Evolutionary conservation across 2,113 vertebrate species (phyloP).

Genomic region (Coptodon rendalli): DNA sequence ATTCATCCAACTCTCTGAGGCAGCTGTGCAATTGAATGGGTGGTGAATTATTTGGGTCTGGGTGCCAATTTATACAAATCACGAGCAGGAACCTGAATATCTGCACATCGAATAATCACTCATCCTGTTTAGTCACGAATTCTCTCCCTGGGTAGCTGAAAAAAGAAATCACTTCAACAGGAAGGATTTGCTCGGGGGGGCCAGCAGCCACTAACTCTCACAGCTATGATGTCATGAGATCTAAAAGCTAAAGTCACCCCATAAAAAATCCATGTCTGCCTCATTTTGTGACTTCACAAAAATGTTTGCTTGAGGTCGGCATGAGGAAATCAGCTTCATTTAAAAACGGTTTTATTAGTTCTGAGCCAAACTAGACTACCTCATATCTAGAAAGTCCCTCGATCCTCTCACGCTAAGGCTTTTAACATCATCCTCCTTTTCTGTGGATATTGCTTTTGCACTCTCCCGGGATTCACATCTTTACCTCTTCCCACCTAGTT

Average conservation of each 20-base stretch:
- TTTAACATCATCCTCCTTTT: background rate
- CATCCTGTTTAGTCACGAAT: constrained; percentile 4
- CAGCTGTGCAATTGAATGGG: background rate
- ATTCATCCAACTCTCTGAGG: background rate
- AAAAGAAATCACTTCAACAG: background rate
- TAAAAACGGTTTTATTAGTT: background rate
- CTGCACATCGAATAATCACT: constrained; percentile 8
- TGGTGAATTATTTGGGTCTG: constrained; percentile 17
- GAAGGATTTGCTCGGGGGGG: constrained; percentile 13
- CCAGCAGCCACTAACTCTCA: background rate
- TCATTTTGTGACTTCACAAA: constrained; percentile 5
- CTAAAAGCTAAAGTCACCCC: background rate
- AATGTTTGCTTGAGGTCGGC: constrained; percentile 2
- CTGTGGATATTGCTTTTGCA: background rate
- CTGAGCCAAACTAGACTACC: background rate
- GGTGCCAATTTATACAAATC: constrained; percentile 11
- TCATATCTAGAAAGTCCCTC: background rate
- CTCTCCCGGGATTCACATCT: background rate
- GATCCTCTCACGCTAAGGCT: background rate
- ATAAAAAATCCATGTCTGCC: constrained; percentile 6
- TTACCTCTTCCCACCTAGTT: constrained; percentile 1
- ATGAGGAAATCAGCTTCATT: background rate
- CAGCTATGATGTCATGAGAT: constrained; percentile 2
- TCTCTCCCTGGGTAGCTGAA: background rate
- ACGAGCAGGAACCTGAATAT: constrained; percentile 11